These are phyloP conservation scores for Drosophila navojoa DNA, from an alignment of 1,140 invertebrate genomes.

Conservation along the genomic window DNA sequence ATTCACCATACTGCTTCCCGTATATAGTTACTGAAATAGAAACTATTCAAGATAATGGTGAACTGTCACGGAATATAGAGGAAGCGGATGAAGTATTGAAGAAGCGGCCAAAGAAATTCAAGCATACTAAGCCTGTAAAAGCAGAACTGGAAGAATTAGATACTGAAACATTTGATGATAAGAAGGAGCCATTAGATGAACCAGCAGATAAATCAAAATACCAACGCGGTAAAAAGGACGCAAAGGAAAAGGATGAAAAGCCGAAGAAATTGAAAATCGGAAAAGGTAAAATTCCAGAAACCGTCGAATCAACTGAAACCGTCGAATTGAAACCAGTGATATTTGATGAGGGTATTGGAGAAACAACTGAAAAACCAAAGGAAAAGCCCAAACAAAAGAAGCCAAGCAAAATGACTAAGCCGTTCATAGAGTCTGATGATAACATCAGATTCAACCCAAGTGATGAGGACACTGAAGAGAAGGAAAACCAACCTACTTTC, in stretches of 20 bases:
- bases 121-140: constrained; percentile 51
- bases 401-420: constrained; percentile 49
- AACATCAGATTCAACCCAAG: constrained; percentile 44
- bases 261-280: constrained; percentile 67
- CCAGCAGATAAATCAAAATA: constrained; percentile 60
- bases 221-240: constrained; percentile 59
- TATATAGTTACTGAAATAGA: constrained; percentile 63
- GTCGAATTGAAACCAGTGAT: constrained; percentile 84
- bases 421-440: constrained; percentile 30
- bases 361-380: constrained; percentile 68
- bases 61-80: constrained; percentile 77
- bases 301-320: constrained; percentile 83
- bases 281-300: constrained; percentile 69
- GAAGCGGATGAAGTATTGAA: constrained; percentile 70
- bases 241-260: constrained; percentile 42
- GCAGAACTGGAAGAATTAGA: constrained; percentile 61
- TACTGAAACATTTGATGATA: constrained; percentile 53
- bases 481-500: constrained; percentile 44
- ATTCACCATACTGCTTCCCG: constrained; percentile 68
- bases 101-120: constrained; percentile 70
- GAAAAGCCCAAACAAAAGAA: constrained; percentile 59
- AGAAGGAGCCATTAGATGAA: constrained; percentile 34
- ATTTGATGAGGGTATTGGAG: constrained; percentile 66
- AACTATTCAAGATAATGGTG: constrained; percentile 58
- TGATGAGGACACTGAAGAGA: constrained; percentile 16